phyloP scores from a whole-genome alignment of 2,888 invertebrate genomes.

The Notodonta ziczac region DNA sequence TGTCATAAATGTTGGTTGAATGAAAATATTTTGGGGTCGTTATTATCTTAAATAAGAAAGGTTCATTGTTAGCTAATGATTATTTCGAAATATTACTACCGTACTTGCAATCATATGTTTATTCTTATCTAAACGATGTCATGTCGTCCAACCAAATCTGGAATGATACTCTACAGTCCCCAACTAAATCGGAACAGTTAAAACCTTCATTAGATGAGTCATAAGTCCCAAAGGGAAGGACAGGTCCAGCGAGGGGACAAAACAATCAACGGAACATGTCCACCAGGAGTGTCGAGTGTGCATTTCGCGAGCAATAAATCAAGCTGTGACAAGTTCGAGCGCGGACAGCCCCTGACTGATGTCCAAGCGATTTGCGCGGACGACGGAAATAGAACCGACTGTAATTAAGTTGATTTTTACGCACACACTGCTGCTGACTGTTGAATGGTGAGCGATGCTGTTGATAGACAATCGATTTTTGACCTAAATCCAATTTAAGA shows the following conservation, averaged over 20 bases:
- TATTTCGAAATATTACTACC: no score
- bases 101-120: no score
- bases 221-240: background rate
- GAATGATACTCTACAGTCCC: no score
- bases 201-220: background rate
- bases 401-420: constrained; percentile 1
- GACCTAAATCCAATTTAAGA: background rate
- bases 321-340: constrained; percentile 10
- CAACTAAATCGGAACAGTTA: background rate
- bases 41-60: no score
- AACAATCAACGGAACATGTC: constrained; percentile 3
- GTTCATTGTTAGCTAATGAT: no score
- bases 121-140: no score
- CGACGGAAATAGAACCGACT: constrained; percentile 3
- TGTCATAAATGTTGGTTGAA: background rate
- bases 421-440: background rate
- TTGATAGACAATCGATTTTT: background rate
- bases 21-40: background rate
- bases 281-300: background rate
- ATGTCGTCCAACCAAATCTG: no score
- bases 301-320: constrained; percentile 7
- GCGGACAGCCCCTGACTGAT: constrained; percentile 4
- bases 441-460: background rate
- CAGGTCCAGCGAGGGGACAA: background rate
- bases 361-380: constrained; percentile 1